These are phyloP conservation scores for Polyodon spathula DNA, from an alignment of 2,113 vertebrate species.

Conservation along the genomic window DNA sequence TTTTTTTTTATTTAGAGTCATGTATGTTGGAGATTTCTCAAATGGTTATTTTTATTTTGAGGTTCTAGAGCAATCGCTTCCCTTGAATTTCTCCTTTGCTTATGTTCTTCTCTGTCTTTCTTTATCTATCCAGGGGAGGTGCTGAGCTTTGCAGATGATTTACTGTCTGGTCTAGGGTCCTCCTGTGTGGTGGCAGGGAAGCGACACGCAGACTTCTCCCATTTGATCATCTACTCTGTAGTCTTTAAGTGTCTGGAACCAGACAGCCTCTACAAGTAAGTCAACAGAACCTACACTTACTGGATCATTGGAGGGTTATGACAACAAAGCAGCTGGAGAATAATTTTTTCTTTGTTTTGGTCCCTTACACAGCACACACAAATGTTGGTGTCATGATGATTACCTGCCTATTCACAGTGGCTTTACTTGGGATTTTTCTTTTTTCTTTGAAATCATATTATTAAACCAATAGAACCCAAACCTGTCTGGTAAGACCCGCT, in stretches of 20 bases:
- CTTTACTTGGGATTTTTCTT: too few relatives aligned
- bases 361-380: too few relatives aligned
- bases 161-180: constrained; percentile 85
- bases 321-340: neutral
- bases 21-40: too few relatives aligned
- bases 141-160: constrained; percentile 87
- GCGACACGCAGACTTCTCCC: constrained; percentile 69
- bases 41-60: neutral
- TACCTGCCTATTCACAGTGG: too few relatives aligned
- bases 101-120: constrained; percentile 19
- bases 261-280: constrained; percentile 97
- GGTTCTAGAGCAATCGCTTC: constrained; percentile 12
- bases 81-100: constrained; percentile 12
- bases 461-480: too few relatives aligned
- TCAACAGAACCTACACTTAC: neutral
- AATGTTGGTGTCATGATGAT: too few relatives aligned
- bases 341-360: too few relatives aligned
- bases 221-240: constrained; percentile 78
- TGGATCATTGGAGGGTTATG: constrained; percentile 5
- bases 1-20: too few relatives aligned
- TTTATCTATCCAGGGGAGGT: constrained; percentile 71
- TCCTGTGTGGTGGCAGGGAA: constrained; percentile 87
- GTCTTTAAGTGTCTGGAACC: constrained; percentile 98
- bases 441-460: too few relatives aligned
- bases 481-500: too few relatives aligned